Percentiles rank a stretch among this genome's conserved stretches.
These are phyloP conservation scores for Athene cunicularia DNA, from an alignment of 2,113 vertebrate species.

Conservation along the genomic window DNA sequence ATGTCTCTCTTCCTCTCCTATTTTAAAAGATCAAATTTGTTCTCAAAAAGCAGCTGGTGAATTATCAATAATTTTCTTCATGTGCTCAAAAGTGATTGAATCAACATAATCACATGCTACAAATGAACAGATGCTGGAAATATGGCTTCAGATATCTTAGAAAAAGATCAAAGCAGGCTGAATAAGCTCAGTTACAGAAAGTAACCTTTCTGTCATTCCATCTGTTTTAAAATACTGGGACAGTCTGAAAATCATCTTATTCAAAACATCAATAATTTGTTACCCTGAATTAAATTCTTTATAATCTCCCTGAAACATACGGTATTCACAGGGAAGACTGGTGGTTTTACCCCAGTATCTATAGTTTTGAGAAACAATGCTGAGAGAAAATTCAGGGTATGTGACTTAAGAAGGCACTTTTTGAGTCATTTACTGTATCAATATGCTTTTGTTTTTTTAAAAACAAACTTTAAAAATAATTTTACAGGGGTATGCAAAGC, in stretches of 20 bases:
- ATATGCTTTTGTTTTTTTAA: not conserved
- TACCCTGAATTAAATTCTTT: not conserved
- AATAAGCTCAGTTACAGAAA: not conserved
- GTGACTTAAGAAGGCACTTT: not conserved
- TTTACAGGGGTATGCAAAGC: not conserved
- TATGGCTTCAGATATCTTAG: not conserved
- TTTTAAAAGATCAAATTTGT: not conserved
- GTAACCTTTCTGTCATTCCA: not conserved
- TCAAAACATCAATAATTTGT: not conserved
- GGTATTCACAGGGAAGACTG: not conserved
- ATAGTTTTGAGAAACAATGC: not conserved
- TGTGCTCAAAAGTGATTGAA: slow-evolving; percentile 1
- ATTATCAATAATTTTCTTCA: slow-evolving; percentile 42
- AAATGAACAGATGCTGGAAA: slow-evolving; percentile 38
- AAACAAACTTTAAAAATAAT: not conserved
- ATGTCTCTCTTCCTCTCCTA: not conserved
- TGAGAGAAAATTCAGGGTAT: not conserved
- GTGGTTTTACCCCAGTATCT: not conserved
- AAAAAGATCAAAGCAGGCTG: not conserved
- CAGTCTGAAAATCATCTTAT: not conserved
- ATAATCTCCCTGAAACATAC: not conserved
- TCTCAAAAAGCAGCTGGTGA: slow-evolving; percentile 31
- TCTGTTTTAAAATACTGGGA: not conserved
- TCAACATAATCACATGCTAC: not conserved
- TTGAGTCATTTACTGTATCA: not conserved